phyloP scores from a whole-genome alignment of 2,113 vertebrate species.

The Amblyornis subalaris region DNA sequence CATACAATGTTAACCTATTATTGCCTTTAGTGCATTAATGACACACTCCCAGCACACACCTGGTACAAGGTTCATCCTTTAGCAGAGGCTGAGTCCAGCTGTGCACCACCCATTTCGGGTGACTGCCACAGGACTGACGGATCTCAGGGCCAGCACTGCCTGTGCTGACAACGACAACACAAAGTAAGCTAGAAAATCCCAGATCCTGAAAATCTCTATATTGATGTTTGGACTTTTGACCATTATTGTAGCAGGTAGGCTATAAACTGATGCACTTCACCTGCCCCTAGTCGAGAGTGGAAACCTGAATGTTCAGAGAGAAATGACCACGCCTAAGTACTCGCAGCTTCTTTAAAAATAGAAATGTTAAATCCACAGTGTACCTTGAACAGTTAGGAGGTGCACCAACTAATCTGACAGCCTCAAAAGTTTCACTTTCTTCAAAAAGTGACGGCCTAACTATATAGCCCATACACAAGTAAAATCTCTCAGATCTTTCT shows the following conservation, averaged over 20 bases:
- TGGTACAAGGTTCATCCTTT: background rate
- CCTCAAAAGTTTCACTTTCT: background rate
- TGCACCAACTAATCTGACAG: background rate
- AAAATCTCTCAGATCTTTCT: background rate
- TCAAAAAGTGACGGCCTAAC: background rate
- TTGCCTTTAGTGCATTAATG: background rate
- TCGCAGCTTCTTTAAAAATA: background rate
- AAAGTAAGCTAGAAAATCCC: background rate
- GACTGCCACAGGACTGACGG: background rate
- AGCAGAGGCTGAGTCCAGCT: background rate
- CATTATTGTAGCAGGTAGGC: background rate
- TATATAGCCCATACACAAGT: rapidly evolving
- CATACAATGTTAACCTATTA: background rate
- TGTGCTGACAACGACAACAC: background rate
- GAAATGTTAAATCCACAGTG: rapidly evolving
- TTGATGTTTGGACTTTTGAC: rapidly evolving
- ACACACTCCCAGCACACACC: too few relatives aligned
- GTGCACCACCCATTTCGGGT: rapidly evolving
- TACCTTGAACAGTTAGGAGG: background rate
- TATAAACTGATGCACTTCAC: background rate
- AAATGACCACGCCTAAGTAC: background rate
- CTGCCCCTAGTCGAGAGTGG: background rate
- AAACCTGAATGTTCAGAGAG: background rate
- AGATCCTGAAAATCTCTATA: background rate
- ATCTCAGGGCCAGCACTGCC: background rate